A percentile compares a stretch with the other conserved stretches of the same genome.
These are phyloP conservation scores for Anthoscopus minutus DNA, from an alignment of 2,113 vertebrate genomes.

Conservation along the genomic window DNA sequence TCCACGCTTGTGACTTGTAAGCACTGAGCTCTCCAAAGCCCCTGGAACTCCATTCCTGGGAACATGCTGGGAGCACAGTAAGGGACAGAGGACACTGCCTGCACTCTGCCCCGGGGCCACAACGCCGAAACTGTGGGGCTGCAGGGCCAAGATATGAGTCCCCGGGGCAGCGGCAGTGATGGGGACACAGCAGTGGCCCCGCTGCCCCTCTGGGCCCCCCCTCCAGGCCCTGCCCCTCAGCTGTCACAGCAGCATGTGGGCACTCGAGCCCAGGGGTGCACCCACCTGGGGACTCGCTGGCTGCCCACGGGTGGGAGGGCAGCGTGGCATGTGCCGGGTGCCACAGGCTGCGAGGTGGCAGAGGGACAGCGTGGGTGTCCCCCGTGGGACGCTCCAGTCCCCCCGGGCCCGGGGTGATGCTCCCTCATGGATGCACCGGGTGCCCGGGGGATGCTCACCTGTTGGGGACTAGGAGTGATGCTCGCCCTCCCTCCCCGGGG, in stretches of 20 bases:
- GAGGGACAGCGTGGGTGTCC: not conserved
- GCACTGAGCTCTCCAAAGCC: not conserved
- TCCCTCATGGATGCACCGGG: not conserved
- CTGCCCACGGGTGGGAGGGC: not conserved
- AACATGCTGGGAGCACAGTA: not conserved
- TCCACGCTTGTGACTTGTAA: not conserved
- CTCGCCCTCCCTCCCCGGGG: not conserved
- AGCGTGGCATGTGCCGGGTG: not conserved
- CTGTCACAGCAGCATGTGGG: not conserved
- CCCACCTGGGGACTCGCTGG: not conserved
- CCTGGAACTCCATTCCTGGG: not conserved
- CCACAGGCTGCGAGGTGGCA: not conserved
- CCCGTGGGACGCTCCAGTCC: not conserved
- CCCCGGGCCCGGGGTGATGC: not conserved
- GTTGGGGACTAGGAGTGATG: not conserved
- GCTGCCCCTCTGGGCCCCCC: not conserved
- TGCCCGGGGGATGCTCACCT: not conserved
- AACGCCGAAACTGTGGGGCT: not conserved
- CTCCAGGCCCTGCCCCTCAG: not conserved
- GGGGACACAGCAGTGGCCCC: not conserved
- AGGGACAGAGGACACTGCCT: not conserved
- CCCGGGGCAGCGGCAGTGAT: not conserved
- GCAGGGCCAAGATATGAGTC: too few species aligned
- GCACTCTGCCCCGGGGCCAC: accelerated
- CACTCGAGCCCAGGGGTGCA: not conserved